Evolutionary conservation across 1,140 invertebrate species (phyloP), one percentile per base, ranked within the genome.

Genomic region (Aphelinus atriplicis): DNA sequence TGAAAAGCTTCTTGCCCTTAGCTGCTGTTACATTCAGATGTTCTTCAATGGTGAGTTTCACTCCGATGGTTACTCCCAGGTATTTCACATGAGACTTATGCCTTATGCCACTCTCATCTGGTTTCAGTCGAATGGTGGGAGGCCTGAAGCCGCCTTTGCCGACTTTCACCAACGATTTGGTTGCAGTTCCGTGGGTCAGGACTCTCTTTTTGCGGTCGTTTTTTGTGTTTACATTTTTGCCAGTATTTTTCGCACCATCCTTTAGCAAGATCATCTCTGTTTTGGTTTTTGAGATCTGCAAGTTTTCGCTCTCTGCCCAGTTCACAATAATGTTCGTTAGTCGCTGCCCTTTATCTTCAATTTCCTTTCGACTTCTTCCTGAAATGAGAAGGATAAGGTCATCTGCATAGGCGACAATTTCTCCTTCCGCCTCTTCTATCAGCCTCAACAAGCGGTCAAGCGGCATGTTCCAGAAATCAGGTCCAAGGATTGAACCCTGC

Each of bases 81-180:
- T 26, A 26, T 26, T 0, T 26, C 26, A 26, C 26, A 26, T 26
- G 26, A 26, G 26, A 26, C 26, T 26, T 26, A 26, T 61, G 78
- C n/a, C 65, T 64, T 2, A 80, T 26, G 7, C 78, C 79, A 76
- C 77, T 76, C 2, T 73, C 61, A 2, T 63, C 6, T 6, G 5
- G 5, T 45, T 6, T 45, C 42, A 70, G 1, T 10, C 43, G 58
- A 0, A 74, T 65, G 0, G 43, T 48, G 1, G 61, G 57, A 2
- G 55, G 42, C 5, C 10, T 56, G 0, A 3, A 45, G 4, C 58
- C 58, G 4, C 58, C 58, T 43, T 60, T 60, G 58, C 58, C 26
- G 4, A n/a, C n/a, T 4, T 4, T 60, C 26, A 10, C 42, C 42
- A 60, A n/a, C 4, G 7, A 9, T 7, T n/a, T n/a, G 4, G 58